These are phyloP conservation scores for rat (Rattus norvegicus) DNA, from an alignment of 2,113 vertebrate genomes.

Conservation along the genomic window DNA sequence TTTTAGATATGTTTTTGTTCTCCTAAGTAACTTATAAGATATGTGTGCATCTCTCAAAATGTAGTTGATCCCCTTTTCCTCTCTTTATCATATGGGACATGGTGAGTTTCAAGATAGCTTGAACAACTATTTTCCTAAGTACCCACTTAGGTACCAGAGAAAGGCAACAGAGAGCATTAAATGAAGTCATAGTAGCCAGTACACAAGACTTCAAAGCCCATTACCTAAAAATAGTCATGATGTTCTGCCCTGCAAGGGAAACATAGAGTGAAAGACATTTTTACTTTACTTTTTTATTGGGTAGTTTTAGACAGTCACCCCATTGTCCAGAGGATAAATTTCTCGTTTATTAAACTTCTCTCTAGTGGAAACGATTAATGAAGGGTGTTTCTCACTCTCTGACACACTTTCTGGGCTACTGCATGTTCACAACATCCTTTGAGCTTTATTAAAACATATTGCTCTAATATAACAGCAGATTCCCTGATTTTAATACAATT, in stretches of 20 bases:
- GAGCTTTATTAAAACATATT: slow-evolving; percentile 56
- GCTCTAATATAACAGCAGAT: neutral
- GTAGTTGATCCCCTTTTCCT: neutral
- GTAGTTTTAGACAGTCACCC: neutral
- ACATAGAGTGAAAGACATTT: neutral
- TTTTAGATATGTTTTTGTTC: neutral
- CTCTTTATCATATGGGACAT: neutral
- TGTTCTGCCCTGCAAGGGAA: neutral
- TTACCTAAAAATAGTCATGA: slow-evolving; percentile 55
- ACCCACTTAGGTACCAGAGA: neutral
- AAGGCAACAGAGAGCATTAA: neutral
- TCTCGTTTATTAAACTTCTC: slow-evolving; percentile 63
- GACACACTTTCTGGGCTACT: slow-evolving; percentile 8
- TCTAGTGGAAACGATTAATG: slow-evolving; percentile 45
- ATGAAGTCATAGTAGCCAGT: neutral
- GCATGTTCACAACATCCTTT: slow-evolving; percentile 51
- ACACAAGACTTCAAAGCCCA: neutral
- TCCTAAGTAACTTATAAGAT: neutral
- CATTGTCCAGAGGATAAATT: slow-evolving; percentile 60
- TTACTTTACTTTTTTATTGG: neutral
- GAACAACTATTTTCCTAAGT: slow-evolving; percentile 14
- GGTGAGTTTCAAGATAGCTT: neutral
- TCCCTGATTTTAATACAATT: slow-evolving; percentile 30
- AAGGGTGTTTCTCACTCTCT: slow-evolving; percentile 14
- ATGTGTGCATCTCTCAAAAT: neutral